phyloP scores from a whole-genome alignment of 1,140 invertebrate genomes.

The Diachasma alloeum region DNA sequence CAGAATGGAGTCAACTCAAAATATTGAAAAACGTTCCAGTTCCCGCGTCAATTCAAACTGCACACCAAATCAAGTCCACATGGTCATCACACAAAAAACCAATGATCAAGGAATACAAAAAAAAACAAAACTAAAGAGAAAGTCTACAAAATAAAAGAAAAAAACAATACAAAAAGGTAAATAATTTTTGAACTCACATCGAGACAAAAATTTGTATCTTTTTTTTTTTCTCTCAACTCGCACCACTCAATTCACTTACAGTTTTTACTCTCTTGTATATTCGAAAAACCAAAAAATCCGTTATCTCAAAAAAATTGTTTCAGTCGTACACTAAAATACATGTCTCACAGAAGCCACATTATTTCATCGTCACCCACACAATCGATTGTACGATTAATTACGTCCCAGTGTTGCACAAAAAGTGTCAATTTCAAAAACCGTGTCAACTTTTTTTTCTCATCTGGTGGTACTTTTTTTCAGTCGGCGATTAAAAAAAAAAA shows the following conservation, averaged over 20 bases:
- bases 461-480: neutral
- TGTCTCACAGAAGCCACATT: neutral
- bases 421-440: neutral
- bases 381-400: neutral
- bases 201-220: neutral
- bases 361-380: neutral
- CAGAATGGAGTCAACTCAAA: neutral
- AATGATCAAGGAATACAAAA: neutral
- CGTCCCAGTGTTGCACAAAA: too few relatives aligned
- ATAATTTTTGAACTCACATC: constrained; percentile 7
- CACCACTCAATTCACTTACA: neutral
- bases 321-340: neutral
- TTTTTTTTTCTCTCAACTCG: neutral
- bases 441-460: neutral
- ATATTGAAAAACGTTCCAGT: neutral
- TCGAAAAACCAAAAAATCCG: neutral
- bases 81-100: neutral
- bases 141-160: neutral
- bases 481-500: neutral
- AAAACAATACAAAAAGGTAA: constrained; percentile 4
- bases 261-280: neutral
- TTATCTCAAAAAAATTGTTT: neutral
- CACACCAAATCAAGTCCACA: constrained; percentile 10
- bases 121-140: neutral
- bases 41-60: constrained; percentile 4